Base-by-base conservation (phyloP, 2,113 vertebrate species). In the Holacanthus passer region DNA sequence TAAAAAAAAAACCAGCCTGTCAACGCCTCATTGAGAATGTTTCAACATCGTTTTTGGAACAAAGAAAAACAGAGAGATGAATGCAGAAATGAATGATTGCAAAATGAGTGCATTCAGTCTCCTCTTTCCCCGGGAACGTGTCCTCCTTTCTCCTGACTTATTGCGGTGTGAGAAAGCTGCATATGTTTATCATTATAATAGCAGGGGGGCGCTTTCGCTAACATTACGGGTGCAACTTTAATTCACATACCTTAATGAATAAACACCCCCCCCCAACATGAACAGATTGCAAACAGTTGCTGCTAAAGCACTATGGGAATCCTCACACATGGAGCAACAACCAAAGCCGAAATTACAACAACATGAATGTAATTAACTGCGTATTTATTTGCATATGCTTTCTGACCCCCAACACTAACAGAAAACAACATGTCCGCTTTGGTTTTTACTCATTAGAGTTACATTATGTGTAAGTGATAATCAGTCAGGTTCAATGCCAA, bases 311-410 rank as follows among this genome's bases (percentile, higher is more conserved):
- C 55, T 65, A 45, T 77, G 78, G 65, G 75, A 84, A 86, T 75
- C 29, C 13, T 32, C 58, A 58, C 68, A 88, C 53, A 77, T 85
- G 85, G 59, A 76, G 35, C 19, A 79, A 45, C 58, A 84, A 77
- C 14, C 32, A 22, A 75, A 43, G 77, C 53, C 31, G 53, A 55
- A 60, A 55, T 66, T 11, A 63, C 14, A 74, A 59, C 68, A 70
- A 39, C 39, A 66, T 77, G 20, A 78, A 60, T 29, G 22, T 69
- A 41, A 73, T 75, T 56, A 50, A 50, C 55, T 1, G 19, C 16
- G 1, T 37, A 31, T 24, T 37, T 35, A 64, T 71, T 71, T 45
- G 11, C 1, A 75, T 69, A 12, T 20, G 0, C 8, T 41, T 50
- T n/a, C 1, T 32, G 43, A 43, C 41, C 7, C 31, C 9, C 13